Evolutionary conservation across 2,888 invertebrate species (phyloP), one percentile per base, ranked within the genome.

Genomic region (Macrophya annulata): DNA sequence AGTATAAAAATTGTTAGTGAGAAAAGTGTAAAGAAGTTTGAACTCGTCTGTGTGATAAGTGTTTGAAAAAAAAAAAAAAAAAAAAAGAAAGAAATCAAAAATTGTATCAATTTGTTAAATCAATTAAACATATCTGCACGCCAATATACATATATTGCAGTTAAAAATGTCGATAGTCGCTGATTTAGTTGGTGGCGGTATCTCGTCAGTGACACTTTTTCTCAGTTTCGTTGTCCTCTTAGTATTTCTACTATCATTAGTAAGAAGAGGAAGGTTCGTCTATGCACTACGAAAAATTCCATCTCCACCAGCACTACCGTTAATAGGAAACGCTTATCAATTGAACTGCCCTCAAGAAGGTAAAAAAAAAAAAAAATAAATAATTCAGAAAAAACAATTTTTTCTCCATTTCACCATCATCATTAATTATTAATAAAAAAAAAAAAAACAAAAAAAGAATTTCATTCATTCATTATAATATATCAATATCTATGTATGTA

Each of bases 321-420:
- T 93, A n/a, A 88, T 94, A 21, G 94, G 94, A 2, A 94, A 94
- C 85, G 92, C 92, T 2, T 88, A 89, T 55, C 92, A 92, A 84
- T 90, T 94, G n/a, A 91, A 90, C 72, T 91, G 93, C 85, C 90
- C 88, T n/a, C 92, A 91, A 84, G 91, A 93, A 89, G 93, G 93
- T 93, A 88, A 87, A 90, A 72, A 85, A 62, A 6, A n/a, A 55
- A 62, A 3, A 0, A 2, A 9, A 1, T 21, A 10, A 62, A 21
- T n/a, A n/a, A n/a, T n/a, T n/a, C n/a, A 0, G 9, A 71, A 71
- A 31, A 62, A 25, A 17, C 1, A n/a, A 31, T 31, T 31, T 31
- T 31, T 31, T 31, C 3, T 31, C 31, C 31, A 31, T 31, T 31
- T 31, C 1, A 31, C 31, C 31, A 31, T 31, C 3, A 31, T 31